These are phyloP conservation scores for Eira barbara DNA, from an alignment of 2,113 vertebrate genomes.

Conservation along the genomic window DNA sequence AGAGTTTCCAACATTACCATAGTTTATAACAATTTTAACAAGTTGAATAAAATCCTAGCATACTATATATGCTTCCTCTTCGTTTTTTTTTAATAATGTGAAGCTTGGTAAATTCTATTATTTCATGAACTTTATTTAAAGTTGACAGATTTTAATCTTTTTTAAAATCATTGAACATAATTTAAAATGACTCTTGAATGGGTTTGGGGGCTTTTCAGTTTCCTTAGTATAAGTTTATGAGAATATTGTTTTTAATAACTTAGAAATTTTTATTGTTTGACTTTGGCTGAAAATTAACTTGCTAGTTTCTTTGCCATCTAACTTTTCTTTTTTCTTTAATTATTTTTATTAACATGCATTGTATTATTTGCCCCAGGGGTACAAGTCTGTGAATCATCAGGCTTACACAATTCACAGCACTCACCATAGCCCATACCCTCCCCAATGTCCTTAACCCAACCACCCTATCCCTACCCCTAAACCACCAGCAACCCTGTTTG, in stretches of 20 bases:
- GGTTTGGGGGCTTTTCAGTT: background rate
- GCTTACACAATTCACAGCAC: too few relatives aligned
- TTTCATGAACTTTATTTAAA: background rate
- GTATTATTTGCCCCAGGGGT: too few relatives aligned
- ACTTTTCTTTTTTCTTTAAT: background rate
- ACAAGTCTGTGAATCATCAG: too few relatives aligned
- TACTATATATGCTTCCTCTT: background rate
- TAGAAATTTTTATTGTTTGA: background rate
- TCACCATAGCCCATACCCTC: too few relatives aligned
- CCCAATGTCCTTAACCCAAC: too few relatives aligned
- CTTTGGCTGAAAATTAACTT: background rate
- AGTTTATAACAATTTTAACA: background rate
- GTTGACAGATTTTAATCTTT: conserved; percentile 22
- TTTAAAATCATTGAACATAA: background rate
- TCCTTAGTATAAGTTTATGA: background rate
- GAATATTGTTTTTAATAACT: background rate
- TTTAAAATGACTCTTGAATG: background rate
- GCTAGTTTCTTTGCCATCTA: background rate
- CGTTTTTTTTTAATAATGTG: background rate
- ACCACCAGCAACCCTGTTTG: too few relatives aligned
- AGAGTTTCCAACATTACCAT: background rate
- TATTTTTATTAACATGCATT: too few relatives aligned
- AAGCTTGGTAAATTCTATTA: background rate
- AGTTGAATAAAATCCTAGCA: background rate
- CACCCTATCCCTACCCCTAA: too few relatives aligned